Conservation (phyloP, 2,113 vertebrate genomes). For the Pimephales promelas region DNA sequence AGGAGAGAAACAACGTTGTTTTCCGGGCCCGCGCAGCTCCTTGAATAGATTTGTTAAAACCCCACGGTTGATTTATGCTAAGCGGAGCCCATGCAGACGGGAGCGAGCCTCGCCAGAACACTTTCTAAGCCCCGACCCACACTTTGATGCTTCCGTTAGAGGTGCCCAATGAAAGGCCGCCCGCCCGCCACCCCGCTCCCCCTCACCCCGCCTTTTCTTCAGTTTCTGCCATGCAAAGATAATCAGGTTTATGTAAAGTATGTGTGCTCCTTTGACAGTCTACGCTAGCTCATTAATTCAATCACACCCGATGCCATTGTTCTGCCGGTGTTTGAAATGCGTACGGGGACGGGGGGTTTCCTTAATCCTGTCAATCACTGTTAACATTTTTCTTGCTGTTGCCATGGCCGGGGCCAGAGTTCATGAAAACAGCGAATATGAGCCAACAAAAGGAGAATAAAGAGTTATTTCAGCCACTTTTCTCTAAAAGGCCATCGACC, state of each 20-base stretch:
- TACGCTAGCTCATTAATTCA: constrained; percentile 99
- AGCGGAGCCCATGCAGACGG: constrained; percentile 81
- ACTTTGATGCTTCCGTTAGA: constrained; percentile 86
- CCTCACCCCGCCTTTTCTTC: constrained; percentile 64
- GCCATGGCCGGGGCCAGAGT: constrained; percentile 99
- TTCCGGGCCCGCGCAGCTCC: constrained; percentile 70
- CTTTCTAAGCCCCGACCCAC: constrained; percentile 75
- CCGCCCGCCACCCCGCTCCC: constrained; percentile 55
- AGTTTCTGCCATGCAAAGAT: constrained; percentile 99
- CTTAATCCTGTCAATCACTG: constrained; percentile 99
- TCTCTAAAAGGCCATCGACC: constrained; percentile 97
- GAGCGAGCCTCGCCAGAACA: constrained; percentile 74
- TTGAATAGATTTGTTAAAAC: constrained; percentile 96
- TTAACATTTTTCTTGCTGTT: constrained; percentile 99
- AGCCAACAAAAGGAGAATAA: constrained; percentile 99
- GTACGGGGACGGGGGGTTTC: constrained; percentile 88
- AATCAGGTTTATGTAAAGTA: constrained; percentile 99
- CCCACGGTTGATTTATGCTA: constrained; percentile 88
- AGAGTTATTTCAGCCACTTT: constrained; percentile 92
- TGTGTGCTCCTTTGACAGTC: constrained; percentile 99
- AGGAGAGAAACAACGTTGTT: constrained; percentile 76
- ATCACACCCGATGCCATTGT: constrained; percentile 99
- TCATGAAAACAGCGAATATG: constrained; percentile 99
- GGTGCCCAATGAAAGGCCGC: constrained; percentile 82
- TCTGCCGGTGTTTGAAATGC: constrained; percentile 99